Base-by-base conservation (phyloP, 2,797 vertebrate genomes). In the Triplophysa yarkandensis region DNA sequence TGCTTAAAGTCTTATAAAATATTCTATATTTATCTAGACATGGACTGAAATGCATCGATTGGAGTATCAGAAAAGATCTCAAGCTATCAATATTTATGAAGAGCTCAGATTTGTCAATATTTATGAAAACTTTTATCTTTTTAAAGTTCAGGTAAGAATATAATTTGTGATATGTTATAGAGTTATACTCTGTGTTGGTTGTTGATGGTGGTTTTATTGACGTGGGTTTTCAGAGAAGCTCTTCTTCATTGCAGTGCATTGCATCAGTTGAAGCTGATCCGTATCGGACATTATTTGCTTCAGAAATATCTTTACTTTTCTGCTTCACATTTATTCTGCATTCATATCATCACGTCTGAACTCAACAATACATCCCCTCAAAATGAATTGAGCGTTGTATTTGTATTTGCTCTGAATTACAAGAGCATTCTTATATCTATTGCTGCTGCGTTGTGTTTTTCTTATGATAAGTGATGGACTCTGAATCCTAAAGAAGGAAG, bases 161-260 rank as follows among this genome's bases (percentile, higher is more conserved):
- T n/a, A n/a, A n/a, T n/a, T 13, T 10, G 36, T 11, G 43, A 10
- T 58, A 1, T 21, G 48, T 34, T 61, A 16, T 36, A 62, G 30
- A 34, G 30, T 61, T n/a, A 44, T 16, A 13, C 57, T 71, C 44
- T 4, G 30, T 17, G 44, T 48, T 71, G 9, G 19, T 50, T 30
- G 57, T 14, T 62, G 69, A 61, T 36, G 30, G 48, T 4, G 11
- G 14, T 50, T 32, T 50, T n/a, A 57, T 28, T 36, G 19, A 67
- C 30, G 7, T 67, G 57, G 36, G 16, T 17, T 32, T 41, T 55
- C 48, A 46, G 54, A 17, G 25, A 25, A 21, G 34, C 50, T 79
- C 61, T 86, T 80, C 77, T 83, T 46, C 73, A 65, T 90, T 89
- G 78, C 89, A 43, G 70, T 78, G 61, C 28, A 55, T 91, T 92